Evolutionary conservation across 1,140 invertebrate genomes (phyloP).

Genomic region (Belonocnema kinseyi): DNA sequence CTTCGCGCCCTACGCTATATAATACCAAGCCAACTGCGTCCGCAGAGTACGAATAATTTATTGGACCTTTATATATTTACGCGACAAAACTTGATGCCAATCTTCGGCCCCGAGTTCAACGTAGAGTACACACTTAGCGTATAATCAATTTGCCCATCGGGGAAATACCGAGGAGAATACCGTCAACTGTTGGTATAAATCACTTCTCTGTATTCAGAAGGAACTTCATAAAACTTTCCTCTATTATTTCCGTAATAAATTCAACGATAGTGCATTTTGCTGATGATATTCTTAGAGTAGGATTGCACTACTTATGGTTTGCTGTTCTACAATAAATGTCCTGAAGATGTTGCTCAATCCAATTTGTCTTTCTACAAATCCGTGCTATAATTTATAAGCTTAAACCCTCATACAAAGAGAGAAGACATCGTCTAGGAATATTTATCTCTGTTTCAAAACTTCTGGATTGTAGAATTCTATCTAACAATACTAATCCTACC

Average conservation of each 20-base stretch:
- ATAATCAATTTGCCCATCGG: conserved; percentile 31
- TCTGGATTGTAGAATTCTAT: no score
- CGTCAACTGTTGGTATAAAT: conserved; percentile 18
- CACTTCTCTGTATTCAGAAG: background rate
- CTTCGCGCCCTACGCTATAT: conserved; percentile 28
- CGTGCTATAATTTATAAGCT: background rate
- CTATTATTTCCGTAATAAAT: conserved; percentile 9
- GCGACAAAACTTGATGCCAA: conserved; percentile 62
- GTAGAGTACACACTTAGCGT: background rate
- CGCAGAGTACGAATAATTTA: conserved; percentile 59
- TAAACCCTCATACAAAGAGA: no score
- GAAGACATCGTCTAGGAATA: no score
- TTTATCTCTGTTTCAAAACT: no score
- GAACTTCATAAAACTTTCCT: conserved; percentile 4
- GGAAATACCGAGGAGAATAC: conserved; percentile 24
- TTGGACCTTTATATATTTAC: conserved; percentile 64
- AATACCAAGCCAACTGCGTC: background rate
- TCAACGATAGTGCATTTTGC: background rate
- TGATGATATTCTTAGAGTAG: background rate
- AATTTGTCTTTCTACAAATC: conserved; percentile 12
- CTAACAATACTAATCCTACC: no score
- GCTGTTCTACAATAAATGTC: background rate
- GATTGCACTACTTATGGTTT: background rate
- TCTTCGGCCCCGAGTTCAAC: conserved; percentile 38
- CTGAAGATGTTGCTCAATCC: background rate